Conservation (phyloP, 2,113 vertebrate species). For the Coturnix japonica region DNA sequence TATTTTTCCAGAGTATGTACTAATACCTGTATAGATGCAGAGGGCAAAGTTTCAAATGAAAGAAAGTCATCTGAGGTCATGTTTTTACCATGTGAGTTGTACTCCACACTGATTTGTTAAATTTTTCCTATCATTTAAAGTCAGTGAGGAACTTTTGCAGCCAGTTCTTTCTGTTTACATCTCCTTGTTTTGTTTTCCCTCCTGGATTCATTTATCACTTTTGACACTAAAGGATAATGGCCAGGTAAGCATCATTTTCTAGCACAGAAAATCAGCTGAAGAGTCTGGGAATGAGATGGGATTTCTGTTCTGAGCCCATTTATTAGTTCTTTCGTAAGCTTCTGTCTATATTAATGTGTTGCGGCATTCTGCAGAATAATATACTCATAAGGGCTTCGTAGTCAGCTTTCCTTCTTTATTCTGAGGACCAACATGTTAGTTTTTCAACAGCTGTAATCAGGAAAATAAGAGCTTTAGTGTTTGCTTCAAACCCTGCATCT, state of each 20-base stretch:
- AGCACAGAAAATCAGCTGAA: neutral
- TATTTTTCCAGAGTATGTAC: constrained; percentile 18
- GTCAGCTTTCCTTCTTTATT: constrained; percentile 67
- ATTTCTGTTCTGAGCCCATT: constrained; percentile 57
- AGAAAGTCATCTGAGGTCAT: neutral
- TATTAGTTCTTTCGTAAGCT: constrained; percentile 39
- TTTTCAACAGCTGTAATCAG: constrained; percentile 72
- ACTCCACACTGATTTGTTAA: neutral
- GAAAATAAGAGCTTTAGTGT: constrained; percentile 72
- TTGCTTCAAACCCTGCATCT: constrained; percentile 67
- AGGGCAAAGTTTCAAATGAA: constrained; percentile 1
- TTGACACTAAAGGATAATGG: constrained; percentile 23
- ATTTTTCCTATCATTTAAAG: constrained; percentile 1
- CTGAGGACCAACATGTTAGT: constrained; percentile 72
- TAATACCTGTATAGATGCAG: neutral
- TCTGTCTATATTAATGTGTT: constrained; percentile 61
- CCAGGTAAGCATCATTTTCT: constrained; percentile 48
- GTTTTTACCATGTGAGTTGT: neutral
- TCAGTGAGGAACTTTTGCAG: neutral
- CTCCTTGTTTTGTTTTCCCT: neutral
- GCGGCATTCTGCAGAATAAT: constrained; percentile 66
- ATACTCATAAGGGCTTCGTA: constrained; percentile 49
- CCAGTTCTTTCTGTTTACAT: constrained; percentile 17
- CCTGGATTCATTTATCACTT: neutral
- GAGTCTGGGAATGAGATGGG: neutral